Conservation (phyloP, 2,888 invertebrate species). For the Tridacna crocea region DNA sequence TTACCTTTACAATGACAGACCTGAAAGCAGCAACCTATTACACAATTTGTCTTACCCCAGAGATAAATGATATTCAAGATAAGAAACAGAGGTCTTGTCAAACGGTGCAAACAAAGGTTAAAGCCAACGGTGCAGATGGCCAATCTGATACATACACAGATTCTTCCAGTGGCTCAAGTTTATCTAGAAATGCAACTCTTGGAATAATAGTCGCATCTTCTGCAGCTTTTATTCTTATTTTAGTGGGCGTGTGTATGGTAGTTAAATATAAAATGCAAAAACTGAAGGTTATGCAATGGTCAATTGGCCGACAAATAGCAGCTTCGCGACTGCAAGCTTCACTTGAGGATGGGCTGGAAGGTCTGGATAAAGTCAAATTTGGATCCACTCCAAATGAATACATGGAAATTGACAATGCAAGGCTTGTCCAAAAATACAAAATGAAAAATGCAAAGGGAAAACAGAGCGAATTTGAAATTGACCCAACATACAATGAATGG, state of each 20-base stretch:
- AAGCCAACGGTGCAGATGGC: background rate
- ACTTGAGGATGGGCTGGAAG: constrained; percentile 7
- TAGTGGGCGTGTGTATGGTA: constrained; percentile 46
- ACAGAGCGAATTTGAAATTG: constrained; percentile 39
- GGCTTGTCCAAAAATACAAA: constrained; percentile 42
- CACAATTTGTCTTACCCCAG: constrained; percentile 51
- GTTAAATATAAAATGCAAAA: constrained; percentile 56
- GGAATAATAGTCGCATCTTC: constrained; percentile 41
- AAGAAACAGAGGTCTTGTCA: constrained; percentile 26
- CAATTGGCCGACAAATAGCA: constrained; percentile 25
- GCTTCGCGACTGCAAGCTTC: background rate
- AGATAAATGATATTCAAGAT: constrained; percentile 29
- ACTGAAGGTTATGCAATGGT: constrained; percentile 41
- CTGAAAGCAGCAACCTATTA: constrained; percentile 44
- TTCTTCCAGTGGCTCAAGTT: background rate
- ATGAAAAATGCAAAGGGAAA: constrained; percentile 25
- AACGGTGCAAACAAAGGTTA: constrained; percentile 42
- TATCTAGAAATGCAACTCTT: constrained; percentile 41
- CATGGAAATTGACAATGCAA: constrained; percentile 48
- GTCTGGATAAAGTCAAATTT: constrained; percentile 19
- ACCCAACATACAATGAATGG: background rate
- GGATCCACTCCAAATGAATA: constrained; percentile 48
- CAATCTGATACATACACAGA: constrained; percentile 10
- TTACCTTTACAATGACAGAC: constrained; percentile 29
- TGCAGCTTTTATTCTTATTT: constrained; percentile 36